Evolutionary conservation across 2,797 vertebrate genomes (phyloP).

Genomic region (Microhierax caerulescens): DNA sequence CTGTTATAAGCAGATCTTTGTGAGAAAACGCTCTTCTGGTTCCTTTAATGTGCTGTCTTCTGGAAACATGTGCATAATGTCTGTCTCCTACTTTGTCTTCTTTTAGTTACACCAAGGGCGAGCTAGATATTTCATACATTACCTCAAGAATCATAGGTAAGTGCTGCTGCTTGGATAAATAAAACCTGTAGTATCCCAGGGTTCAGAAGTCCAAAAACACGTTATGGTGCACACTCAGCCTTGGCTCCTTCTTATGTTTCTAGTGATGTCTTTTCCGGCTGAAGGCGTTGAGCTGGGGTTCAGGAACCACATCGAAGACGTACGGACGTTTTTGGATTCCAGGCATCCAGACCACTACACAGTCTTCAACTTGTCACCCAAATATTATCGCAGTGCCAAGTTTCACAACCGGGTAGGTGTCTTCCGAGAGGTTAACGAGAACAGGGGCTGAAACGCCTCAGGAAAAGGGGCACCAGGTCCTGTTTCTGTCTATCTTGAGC

Average conservation of each 20-base stretch:
- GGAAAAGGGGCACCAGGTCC: background rate
- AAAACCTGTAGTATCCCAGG: fast-evolving
- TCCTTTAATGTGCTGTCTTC: background rate
- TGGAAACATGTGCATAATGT: background rate
- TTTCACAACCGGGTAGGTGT: slow-evolving; percentile 93
- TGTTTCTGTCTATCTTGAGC: background rate
- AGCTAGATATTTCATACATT: slow-evolving; percentile 96
- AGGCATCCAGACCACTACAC: slow-evolving; percentile 98
- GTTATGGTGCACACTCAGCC: background rate
- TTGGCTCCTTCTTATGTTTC: background rate
- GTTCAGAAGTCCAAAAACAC: fast-evolving
- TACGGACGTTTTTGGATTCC: slow-evolving; percentile 94
- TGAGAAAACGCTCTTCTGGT: background rate
- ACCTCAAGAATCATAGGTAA: slow-evolving; percentile 97
- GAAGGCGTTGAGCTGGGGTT: slow-evolving; percentile 93
- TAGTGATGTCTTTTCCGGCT: slow-evolving; percentile 98
- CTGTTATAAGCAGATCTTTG: background rate
- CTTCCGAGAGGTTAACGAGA: fast-evolving
- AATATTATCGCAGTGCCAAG: slow-evolving; percentile 96
- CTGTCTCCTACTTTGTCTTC: slow-evolving; percentile 20
- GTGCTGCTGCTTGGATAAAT: background rate
- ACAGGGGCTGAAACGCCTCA: background rate
- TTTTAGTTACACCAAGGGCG: slow-evolving; percentile 95
- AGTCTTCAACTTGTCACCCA: slow-evolving; percentile 96
- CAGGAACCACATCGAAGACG: slow-evolving; percentile 97